Base-by-base conservation (phyloP, 2,888 invertebrate species). In the Pomacea canaliculata region DNA sequence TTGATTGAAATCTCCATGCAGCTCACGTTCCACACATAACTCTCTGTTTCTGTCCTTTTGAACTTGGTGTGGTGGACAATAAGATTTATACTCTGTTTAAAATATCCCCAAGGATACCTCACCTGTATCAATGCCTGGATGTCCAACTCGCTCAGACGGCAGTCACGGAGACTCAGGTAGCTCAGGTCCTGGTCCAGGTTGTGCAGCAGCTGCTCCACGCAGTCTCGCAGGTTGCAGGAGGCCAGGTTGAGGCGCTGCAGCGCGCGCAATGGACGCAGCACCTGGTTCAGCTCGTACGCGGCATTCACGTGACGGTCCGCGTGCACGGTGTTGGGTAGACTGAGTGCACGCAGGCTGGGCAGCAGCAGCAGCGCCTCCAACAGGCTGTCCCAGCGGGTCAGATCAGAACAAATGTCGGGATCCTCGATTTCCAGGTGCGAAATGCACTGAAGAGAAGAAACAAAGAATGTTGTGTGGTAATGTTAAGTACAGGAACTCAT, bases 381-480 rank as follows among this genome's bases (percentile, higher is more conserved):
- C 10, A 89, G 76, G 23, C 73, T 59, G 18, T 77, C 75, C 73
- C 87, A 80, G 59, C 79, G 80, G 19, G 46, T 66, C 10, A 78
- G 66, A 67, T 87, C 83, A 10, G 79, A 66, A 59, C 86, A 83
- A 46, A 88, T 70, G 18, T 82, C 78, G 16, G 80, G 79, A 75
- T 88, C 86, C 37, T 85, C 85, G 8, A 85, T 76, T 71, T 89
- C 86, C 49, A 89, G 81, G 76, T 88, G 86, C 0, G 87, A 87
- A 49, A 88, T 83, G 72, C 79, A 81, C 89, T 88, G 81, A 1
- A 79, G 77, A 13, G 48, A 27, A 56, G 51, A 56, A 56, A 56
- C 7, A 56, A 46, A 37, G 65, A 46, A 48, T 13, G 59, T 46
- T 5, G 62, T 16, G 27, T 49, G 62, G 51, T 37, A 37, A 13